Evolutionary conservation across 2,797 vertebrate species (phyloP).

Genomic region (Sylvia borin): DNA sequence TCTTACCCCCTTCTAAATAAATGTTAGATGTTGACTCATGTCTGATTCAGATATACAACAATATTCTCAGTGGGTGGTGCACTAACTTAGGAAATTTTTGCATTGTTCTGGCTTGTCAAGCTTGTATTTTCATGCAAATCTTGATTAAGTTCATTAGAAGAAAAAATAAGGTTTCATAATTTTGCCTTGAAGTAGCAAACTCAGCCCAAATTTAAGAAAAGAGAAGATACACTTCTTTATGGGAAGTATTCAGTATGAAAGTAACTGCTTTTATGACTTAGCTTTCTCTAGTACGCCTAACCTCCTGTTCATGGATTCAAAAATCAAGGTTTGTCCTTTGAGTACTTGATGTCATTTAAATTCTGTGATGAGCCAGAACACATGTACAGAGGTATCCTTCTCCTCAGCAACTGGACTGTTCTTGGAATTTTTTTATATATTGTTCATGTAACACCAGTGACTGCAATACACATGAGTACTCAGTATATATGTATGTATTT

Average conservation of each 20-base stretch:
- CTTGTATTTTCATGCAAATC: conserved; percentile 42
- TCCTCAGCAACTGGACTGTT: neutral
- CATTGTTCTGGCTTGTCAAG: conserved; percentile 41
- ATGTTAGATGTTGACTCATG: conserved; percentile 28
- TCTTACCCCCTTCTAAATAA: neutral
- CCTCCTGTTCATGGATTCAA: neutral
- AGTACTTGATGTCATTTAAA: neutral
- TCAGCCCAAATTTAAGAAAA: neutral
- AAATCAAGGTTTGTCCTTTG: neutral
- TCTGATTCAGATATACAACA: conserved; percentile 42
- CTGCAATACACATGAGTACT: neutral
- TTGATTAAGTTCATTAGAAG: neutral
- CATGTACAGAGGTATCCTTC: neutral
- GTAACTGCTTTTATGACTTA: neutral
- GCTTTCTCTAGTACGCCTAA: neutral
- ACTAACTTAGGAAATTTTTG: conserved; percentile 25
- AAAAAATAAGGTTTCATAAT: neutral
- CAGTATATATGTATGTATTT: neutral
- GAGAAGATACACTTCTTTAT: neutral
- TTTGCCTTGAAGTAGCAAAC: neutral
- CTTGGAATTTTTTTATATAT: neutral
- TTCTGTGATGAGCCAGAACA: neutral
- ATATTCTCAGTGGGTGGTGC: conserved; percentile 38
- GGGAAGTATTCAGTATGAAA: neutral
- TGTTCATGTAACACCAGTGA: neutral